Evolutionary conservation across 2,797 vertebrate species (phyloP).

Genomic region (Acestrorhynchus altus): DNA sequence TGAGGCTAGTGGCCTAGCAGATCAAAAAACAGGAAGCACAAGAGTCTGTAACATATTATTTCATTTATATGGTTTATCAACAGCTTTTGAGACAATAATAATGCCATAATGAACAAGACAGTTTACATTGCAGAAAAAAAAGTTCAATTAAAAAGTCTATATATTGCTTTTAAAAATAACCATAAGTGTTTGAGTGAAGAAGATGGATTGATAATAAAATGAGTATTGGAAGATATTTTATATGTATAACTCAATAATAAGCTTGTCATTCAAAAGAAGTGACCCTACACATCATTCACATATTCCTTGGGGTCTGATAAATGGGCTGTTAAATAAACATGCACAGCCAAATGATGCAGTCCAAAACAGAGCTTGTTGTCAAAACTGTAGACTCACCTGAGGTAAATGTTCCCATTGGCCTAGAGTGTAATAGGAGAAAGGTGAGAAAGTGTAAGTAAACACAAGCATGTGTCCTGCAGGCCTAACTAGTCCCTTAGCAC

Average conservation of each 20-base stretch:
- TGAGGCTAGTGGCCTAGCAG: no score
- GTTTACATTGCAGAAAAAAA: no score
- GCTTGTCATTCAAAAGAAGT: not conserved
- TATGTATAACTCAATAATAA: not conserved
- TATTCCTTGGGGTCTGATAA: not conserved
- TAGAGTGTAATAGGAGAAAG: not conserved
- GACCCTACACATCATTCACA: not conserved
- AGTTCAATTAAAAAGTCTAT: no score
- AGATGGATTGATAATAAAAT: no score
- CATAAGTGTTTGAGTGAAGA: no score
- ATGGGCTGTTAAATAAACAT: not conserved
- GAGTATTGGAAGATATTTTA: not conserved
- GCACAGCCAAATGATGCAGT: not conserved
- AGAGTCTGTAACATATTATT: no score
- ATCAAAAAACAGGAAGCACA: no score
- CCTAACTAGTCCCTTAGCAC: constrained; percentile 22
- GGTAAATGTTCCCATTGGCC: not conserved
- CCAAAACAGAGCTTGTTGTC: not conserved
- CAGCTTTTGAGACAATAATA: no score
- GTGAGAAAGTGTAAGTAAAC: constrained; percentile 13
- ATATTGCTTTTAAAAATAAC: no score
- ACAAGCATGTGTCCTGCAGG: not conserved
- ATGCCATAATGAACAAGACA: no score
- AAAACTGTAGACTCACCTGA: not conserved
- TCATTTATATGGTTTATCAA: not conserved